Evolutionary conservation across 2,888 invertebrate species (phyloP), one percentile per base, ranked within the genome.

Genomic region (Parapristionchus giblindavisi): DNA sequence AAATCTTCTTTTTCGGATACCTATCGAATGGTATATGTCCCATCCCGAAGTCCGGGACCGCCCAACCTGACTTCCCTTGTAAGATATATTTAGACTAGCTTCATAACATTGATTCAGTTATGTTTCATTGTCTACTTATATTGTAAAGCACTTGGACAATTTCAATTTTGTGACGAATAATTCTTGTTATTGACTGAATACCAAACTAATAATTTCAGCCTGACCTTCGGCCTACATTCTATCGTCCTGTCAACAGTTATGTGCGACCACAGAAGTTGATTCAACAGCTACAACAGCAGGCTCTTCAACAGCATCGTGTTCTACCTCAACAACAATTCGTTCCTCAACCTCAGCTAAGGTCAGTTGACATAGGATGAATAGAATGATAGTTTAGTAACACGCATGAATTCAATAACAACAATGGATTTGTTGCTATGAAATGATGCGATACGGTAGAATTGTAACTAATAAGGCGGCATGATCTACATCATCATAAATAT

Each of bases 221-320:
- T 21, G 70, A 71, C 21, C 27, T 71, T 24, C 56, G 70, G 1
- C 70, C 70, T 1, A 36, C 36, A 29, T 54, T 32, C 2, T 71
- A 40, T 56, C 70, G 70, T 40, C 70, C 70, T 54, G 56, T 38
- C 70, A 71, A 54, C 70, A 71, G 70, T 21, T 71, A 71, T 40
- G 29, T 56, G 3, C 70, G 70, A 71, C 70, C 70, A 17, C 70
- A 71, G 27, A 34, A 51, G 3, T 36, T 52, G n/a, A 36, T 5
- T 38, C 56, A 56, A 40, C 56, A 71, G 27, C 68, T 36, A 54
- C 36, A 51, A 11, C 54, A 32, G 14, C 61, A n/a, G 0, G 29
- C 11, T 4, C 3, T 43, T 27, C 63, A 43, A 32, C 63, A 65
- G 63, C 24, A 43, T 17, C 63, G 43, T n/a, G 29, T 43, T 29